Evolutionary conservation across 2,888 invertebrate genomes (phyloP), one percentile per base, ranked within the genome.

Genomic region (Hirtodrosophila cameraria): DNA sequence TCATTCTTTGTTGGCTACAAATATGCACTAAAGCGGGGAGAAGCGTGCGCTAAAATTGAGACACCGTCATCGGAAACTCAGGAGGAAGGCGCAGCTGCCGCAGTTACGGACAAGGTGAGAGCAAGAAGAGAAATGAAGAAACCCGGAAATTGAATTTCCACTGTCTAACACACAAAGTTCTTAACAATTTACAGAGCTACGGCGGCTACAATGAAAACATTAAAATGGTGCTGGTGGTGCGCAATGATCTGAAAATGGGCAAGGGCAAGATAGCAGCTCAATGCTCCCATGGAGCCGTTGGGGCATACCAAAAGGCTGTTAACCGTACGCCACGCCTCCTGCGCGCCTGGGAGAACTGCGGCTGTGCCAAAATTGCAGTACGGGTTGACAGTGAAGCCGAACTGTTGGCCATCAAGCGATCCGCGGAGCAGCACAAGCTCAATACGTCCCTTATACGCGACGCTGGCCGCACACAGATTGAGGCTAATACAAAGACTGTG

Each of bases 261-360:
- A 97, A 97, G 92, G 97, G 98, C 1, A 98, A 98, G 92, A 95
- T 97, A 31, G 98, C 97, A 2, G 96, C 98, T 0, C 98, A 98
- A 90, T 97, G 97, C 91, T 94, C 95, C n/a, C 98, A 98, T 89
- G 98, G 97, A n/a, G 96, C 97, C 0, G 96, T 98, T 0, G 95
- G 95, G 9, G 96, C 96, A 1, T 97, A 95, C 84, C 95, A 96
- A 70, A 94, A 94, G 78, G 94, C 95, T 0, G 90, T 92, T 36
- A 91, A 90, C 49, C 92, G 92, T 54, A 93, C 94, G 73, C 94
- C 94, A 0, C 92, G 93, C 43, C 90, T 94, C 2, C 86, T 94
- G 5, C 90, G 90, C 33, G 77, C 86, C 6, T 94, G 94, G 94
- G 94, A 94, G 83, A 90, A 92, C 46, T 92, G 92, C 64, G 96